These are phyloP conservation scores for Nephrotoma guestfalica DNA, from an alignment of 2,888 invertebrate genomes.

Conservation along the genomic window DNA sequence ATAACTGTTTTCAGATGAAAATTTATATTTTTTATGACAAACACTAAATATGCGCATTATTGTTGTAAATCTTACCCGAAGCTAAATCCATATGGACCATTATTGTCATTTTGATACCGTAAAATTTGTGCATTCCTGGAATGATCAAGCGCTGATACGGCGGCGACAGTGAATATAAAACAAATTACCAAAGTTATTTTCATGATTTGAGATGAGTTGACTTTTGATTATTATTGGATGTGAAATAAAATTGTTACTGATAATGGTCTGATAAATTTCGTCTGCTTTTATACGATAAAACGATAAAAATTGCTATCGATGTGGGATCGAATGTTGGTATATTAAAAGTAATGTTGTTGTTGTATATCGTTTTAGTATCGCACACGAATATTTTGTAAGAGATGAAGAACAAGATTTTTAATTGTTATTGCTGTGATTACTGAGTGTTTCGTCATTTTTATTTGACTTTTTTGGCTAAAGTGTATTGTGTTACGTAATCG, in stretches of 20 bases:
- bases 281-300: background rate
- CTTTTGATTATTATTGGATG: background rate
- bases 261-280: background rate
- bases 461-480: background rate
- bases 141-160: background rate
- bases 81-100: slow-evolving; percentile 4
- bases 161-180: background rate
- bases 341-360: background rate
- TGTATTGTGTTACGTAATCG: background rate
- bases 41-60: background rate
- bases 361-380: background rate
- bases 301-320: background rate
- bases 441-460: background rate
- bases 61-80: slow-evolving; percentile 4
- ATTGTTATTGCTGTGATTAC: background rate
- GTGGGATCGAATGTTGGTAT: background rate
- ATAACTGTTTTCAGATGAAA: slow-evolving; percentile 28
- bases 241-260: background rate
- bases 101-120: slow-evolving; percentile 8
- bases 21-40: background rate
- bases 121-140: slow-evolving; percentile 9
- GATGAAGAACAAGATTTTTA: background rate
- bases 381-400: background rate
- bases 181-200: background rate
- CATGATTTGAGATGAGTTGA: background rate